phyloP scores from a whole-genome alignment of 35 echinoderm and acorn worm species.

The Diadema setosum region DNA sequence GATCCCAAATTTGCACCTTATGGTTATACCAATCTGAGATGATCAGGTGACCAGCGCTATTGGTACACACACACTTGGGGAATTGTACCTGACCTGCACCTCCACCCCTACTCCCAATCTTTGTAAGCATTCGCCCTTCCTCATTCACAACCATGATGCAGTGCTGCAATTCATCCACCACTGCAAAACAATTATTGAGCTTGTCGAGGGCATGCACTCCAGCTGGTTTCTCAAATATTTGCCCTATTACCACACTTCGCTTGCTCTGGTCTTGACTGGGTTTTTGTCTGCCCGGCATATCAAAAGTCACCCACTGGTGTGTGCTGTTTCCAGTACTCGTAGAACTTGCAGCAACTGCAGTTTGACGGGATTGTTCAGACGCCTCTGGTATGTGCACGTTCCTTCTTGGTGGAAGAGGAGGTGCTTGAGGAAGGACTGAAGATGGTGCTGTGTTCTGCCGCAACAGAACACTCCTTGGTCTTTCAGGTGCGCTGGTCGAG shows the following conservation, averaged over 20 bases:
- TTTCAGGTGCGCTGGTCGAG: background rate
- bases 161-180: constrained; percentile 78
- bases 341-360: background rate
- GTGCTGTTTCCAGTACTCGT: background rate
- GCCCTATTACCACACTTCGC: constrained; percentile 22
- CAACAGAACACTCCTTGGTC: background rate
- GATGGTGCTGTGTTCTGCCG: background rate
- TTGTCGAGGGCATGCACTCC: constrained; percentile 48
- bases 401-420: background rate
- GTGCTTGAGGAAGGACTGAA: background rate
- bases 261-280: background rate
- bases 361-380: background rate
- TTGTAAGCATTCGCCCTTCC: constrained; percentile 57
- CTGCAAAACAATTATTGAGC: constrained; percentile 51
- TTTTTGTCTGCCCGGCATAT: background rate
- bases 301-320: constrained; percentile 16
- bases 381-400: background rate
- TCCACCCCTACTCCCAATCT: constrained; percentile 56
- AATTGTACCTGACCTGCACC: constrained; percentile 74
- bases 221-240: constrained; percentile 80
- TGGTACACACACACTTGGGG: constrained; percentile 68
- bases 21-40: constrained; percentile 86
- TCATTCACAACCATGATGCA: constrained; percentile 72
- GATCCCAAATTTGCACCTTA: constrained; percentile 87
- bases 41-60: constrained; percentile 39